Evolutionary conservation across 2,888 invertebrate genomes (phyloP), one percentile per base, ranked within the genome.

Genomic region (Achlya flavicornis): DNA sequence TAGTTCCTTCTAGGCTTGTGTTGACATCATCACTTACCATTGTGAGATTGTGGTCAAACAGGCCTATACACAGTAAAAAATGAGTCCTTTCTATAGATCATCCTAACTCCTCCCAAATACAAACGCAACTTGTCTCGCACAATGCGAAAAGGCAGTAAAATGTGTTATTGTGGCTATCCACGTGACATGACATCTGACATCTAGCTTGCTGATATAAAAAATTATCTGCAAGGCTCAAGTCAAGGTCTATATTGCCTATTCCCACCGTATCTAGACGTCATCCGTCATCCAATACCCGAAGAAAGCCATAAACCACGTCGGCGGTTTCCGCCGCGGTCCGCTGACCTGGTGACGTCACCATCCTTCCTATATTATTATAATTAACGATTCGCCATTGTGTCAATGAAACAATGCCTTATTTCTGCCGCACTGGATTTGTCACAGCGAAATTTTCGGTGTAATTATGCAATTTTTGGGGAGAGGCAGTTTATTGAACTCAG

Each of bases 341-440:
- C 70, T 74, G 76, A 77, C 78, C 77, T 67, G 65, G 63, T 85
- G 81, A 84, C 86, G 84, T 84, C 83, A 85, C 68, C 81, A 75
- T 80, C 81, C 83, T 85, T 83, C 81, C 82, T 76, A 78, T 75
- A 72, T 77, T 79, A 76, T 78, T 69, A 61, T 73, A 72, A 78
- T 74, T 69, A 71, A 63, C 61, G 63, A 46, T 46, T 46, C 46
- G 64, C 83, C 79, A 92, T 92, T 92, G 92, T 91, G 80, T 85
- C 46, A 73, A 48, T 66, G 66, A 83, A 80, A 92, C 90, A 90
- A 90, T 89, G 85, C 80, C 77, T 81, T 81, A 83, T 81, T 81
- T 80, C 75, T 65, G 64, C 71, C 72, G 75, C 76, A n/a, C 46
- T 46, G 46, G 7, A 80, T 81, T 81, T 77, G 79, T 78, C 79